Evolutionary conservation across 2,797 vertebrate genomes (phyloP), one percentile per base, ranked within the genome.

Genomic region (Gadopsis bispinosus): DNA sequence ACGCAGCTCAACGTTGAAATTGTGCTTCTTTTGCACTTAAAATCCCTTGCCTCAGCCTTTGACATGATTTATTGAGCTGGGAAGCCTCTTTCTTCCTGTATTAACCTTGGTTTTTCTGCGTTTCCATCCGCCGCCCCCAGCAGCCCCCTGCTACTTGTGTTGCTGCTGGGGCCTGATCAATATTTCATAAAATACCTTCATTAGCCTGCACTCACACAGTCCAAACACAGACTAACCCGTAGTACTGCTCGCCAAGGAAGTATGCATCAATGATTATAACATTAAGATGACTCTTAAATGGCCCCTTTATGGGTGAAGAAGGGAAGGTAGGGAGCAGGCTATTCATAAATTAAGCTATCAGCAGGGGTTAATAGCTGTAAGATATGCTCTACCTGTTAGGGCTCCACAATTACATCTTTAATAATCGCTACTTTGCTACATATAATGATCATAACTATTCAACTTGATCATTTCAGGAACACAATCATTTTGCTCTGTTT

Each of bases 121-220:
- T 82, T 80, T 90, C 80, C 70, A 59, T 69, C 75, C 48, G 1
- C 73, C 59, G 79, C 74, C 71, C 80, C 77, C 79, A 43, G 37
- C 67, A 87, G 63, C 67, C 86, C 76, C 53, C 70, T 84, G 69
- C 86, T 85, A 78, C 80, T 81, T 84, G 77, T 85, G 87, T 79
- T 80, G 79, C 86, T 90, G 80, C 85, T 83, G 79, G 68, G 69
- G 74, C 55, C 83, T 90, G 85, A 96, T 96, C 94, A 94, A 95
- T 95, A 95, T 93, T 95, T 95, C 91, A 94, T 94, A 94, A 94
- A 92, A 92, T 72, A 54, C 83, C 91, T 94, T 95, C 93, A 93
- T 93, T 94, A 94, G 89, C 81, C 86, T 69, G 84, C 88, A 88
- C 90, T 87, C 85, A 88, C 79, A 80, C 47, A 75, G 72, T 82